Base-by-base conservation (phyloP, 2,888 invertebrate species). In the Strigamia crassipes region DNA sequence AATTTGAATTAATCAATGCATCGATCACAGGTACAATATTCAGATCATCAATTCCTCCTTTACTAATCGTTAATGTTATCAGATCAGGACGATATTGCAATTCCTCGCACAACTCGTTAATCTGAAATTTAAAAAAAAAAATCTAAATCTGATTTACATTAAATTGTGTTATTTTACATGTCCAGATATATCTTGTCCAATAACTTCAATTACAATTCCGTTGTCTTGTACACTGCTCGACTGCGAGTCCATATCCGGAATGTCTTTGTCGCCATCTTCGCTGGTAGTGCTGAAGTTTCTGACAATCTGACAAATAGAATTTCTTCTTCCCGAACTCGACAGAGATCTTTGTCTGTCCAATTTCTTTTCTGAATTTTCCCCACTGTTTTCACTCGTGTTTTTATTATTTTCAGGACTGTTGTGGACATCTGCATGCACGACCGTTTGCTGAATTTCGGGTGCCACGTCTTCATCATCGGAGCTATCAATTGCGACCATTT, bases 21-120 rank as follows among this genome's bases (percentile, higher is more conserved):
- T 81, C 81, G 21, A 42, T 42, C 10, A 81, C 21, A 31, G 61
- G 66, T 12, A 61, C 42, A 18, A 81, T 56, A 18, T 66, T 56
- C n/a, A 66, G 38, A 31, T 81, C 81, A 38, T 81, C 66, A 81
- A 81, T 61, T 13, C 81, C 81, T 18, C 66, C 61, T 42, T 81
- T 61, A 66, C 66, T 31, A 12, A 81, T 56, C 13, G 38, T 42
- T 18, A 81, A 34, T 27, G 66, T 31, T 34, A 31, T 42, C 1
- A 81, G 61, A 34, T 81, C 66, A 18, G 34, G 38, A 9, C 81
- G 31, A 15, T 34, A 13, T 34, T 18, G 18, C 12, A 81, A 61
- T 23, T 42, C 56, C 23, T 80, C 80, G 46, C 46, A 12, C 10
- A 80, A 46, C 13, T 80, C 80, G n/a, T 1, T 12, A 23, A 80